Evolutionary conservation across 2,888 invertebrate species (phyloP), one percentile per base, ranked within the genome.

Genomic region (Ornithoptera priamus): DNA sequence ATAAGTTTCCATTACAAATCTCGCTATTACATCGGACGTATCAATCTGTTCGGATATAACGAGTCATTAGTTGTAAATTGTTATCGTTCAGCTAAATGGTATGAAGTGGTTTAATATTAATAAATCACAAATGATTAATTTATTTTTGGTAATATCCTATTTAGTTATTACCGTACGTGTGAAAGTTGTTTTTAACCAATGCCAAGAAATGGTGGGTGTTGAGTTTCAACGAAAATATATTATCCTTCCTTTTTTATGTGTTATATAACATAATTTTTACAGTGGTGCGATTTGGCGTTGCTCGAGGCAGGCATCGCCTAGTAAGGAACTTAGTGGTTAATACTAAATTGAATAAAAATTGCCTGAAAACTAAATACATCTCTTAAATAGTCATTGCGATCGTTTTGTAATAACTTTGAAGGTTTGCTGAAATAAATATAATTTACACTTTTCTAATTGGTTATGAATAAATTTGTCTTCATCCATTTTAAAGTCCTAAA

Each of bases 11-110:
- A 36, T n/a, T 61, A 42, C n/a, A 36, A 39, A 61, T 61, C 61
- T 61, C 20, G n/a, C 39, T n/a, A 61, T 61, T 61, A 20, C n/a
- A 61, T 61, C 61, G n/a, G 61, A 61, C 36, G 61, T 61, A 17
- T 36, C 8, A 36, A 50, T 50, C 50, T 50, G 18, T 18, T 50
- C 50, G 50, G 50, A 50, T 50, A 5, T 50, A 22, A 57, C 22
- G n/a, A 57, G 57, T 57, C 57, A 57, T 57, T 20, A 20, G 6
- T n/a, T 20, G 22, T 57, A 57, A 57, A 57, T 57, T 20, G 22
- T 20, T 57, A 57, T 57, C 57, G 22, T 57, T 57, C 10, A n/a
- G 53, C n/a, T 53, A n/a, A 57, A n/a, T 10, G 10, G 57, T 6
- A 20, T 22, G 7, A 57, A 20, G 10, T 10, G 57, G 20, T 10